Percentiles rank a stretch among this genome's conserved stretches.
Conservation (phyloP, 1,140 invertebrate species). For the Mesaphorura yosii region DNA sequence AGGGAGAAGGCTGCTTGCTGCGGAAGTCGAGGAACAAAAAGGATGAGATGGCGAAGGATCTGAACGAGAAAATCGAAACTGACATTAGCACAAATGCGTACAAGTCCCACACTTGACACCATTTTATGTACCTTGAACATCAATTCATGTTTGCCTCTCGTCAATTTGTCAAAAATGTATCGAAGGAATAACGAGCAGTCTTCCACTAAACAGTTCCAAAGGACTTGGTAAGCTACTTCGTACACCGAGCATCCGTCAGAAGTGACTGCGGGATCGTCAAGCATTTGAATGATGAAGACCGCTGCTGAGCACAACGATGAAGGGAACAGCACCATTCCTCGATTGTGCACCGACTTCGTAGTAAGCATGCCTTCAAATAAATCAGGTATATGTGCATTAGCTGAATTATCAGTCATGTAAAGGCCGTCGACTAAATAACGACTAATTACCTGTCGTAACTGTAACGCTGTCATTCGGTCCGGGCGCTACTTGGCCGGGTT, state of each 20-base stretch:
- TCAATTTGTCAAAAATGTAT: conserved; percentile 90
- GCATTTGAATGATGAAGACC: conserved; percentile 80
- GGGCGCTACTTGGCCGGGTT: conserved; percentile 10
- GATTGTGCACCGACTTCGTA: conserved; percentile 47
- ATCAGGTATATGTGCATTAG: not conserved
- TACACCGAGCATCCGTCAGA: conserved; percentile 83
- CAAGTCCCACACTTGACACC: not conserved
- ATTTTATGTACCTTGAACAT: conserved; percentile 64
- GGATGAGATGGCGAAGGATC: conserved; percentile 73
- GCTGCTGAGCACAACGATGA: conserved; percentile 91
- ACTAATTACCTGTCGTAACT: conserved; percentile 18
- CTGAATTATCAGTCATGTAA: not conserved
- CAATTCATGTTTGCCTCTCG: conserved; percentile 85
- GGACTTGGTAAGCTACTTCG: conserved; percentile 81
- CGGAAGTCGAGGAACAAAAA: conserved; percentile 83
- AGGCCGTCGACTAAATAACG: no score
- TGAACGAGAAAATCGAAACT: no score
- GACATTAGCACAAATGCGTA: not conserved
- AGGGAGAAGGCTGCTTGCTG: conserved; percentile 97
- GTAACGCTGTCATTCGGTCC: conserved; percentile 23
- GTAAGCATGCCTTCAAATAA: conserved; percentile 6
- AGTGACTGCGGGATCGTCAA: conserved; percentile 92
- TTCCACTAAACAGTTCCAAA: conserved; percentile 95
- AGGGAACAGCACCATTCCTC: conserved; percentile 88
- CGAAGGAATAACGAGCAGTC: conserved; percentile 91